Evolutionary conservation across 2,113 vertebrate species (phyloP), one percentile per base, ranked within the genome.

Genomic region (Morone saxatilis): DNA sequence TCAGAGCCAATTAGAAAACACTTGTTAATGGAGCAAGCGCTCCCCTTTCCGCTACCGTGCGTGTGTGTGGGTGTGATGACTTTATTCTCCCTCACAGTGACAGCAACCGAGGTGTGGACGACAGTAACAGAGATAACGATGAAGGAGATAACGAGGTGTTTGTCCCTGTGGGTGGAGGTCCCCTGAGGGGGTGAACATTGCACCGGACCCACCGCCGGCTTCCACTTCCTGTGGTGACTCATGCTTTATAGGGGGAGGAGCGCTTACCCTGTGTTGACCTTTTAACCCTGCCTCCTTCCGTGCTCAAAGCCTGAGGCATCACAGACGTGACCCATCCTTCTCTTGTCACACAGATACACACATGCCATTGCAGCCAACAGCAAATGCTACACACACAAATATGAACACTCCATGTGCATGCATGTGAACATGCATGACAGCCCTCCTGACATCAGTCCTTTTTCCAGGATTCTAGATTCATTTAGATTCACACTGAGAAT

Each of bases 1-100:
- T 89, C 81, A 83, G 74, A 80, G 61, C 79, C 88, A 92, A 94
- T 95, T 94, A 93, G 83, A 91, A 91, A 87, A 90, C 85, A 85
- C 83, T 87, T 92, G 94, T 91, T 94, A 94, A 94, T 91, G 63
- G 80, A 80, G 86, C 67, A 16, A 31, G 41, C 38, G 70, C 81
- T 87, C 75, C 69, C 53, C 50, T 56, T 76, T 57, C 59, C 11
- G 13, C 41, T 3, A 5, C 75, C 0, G 38, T 38, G 57, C 71
- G 75, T 22, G 62, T 68, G 50, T 78, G 77, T 45, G 76, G 11
- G 65, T 78, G 70, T 76, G 89, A 91, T 90, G 80, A 86, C 89
- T 94, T 90, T 61, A 89, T 92, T 84, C 19, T 60, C 17, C n/a
- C 56, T 65, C 36, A 20, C 50, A 43, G 65, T 50, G 67, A 84